Conservation (phyloP, 2,888 invertebrate species). For the Leptinotarsa tumamoca region DNA sequence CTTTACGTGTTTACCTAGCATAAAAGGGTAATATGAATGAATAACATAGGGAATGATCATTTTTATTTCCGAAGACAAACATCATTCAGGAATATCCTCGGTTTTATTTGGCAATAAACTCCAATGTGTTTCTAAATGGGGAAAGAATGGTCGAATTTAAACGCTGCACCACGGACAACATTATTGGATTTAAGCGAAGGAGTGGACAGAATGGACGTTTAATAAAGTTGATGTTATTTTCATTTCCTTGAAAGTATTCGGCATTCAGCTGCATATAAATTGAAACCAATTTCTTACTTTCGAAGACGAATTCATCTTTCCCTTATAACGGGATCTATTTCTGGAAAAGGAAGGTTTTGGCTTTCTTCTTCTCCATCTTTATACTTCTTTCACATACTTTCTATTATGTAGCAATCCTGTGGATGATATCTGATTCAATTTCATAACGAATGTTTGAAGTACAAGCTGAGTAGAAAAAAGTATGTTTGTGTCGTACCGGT, state of each 20-base stretch:
- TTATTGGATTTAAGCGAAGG: background rate
- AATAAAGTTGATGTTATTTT: background rate
- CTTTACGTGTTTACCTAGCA: conserved; percentile 8
- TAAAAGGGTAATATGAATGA: conserved; percentile 14
- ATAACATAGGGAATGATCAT: conserved; percentile 2
- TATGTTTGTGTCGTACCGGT: no score
- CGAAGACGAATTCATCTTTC: background rate
- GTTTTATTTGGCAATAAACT: conserved; percentile 15
- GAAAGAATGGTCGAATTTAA: conserved; percentile 7
- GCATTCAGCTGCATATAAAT: background rate
- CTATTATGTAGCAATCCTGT: no score
- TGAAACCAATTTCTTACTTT: background rate
- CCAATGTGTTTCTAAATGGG: conserved; percentile 14
- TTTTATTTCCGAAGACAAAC: conserved; percentile 16
- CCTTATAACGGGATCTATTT: no score
- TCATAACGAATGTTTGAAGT: no score
- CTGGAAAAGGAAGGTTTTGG: no score
- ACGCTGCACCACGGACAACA: conserved; percentile 6
- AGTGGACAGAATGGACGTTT: background rate
- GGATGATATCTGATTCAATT: no score
- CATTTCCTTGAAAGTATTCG: background rate
- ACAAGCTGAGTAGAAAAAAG: no score
- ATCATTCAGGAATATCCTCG: conserved; percentile 11
- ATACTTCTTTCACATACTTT: no score
- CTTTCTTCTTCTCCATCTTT: no score